These are phyloP conservation scores for Malurus splendens DNA, from an alignment of 2,797 vertebrate species.

Conservation along the genomic window DNA sequence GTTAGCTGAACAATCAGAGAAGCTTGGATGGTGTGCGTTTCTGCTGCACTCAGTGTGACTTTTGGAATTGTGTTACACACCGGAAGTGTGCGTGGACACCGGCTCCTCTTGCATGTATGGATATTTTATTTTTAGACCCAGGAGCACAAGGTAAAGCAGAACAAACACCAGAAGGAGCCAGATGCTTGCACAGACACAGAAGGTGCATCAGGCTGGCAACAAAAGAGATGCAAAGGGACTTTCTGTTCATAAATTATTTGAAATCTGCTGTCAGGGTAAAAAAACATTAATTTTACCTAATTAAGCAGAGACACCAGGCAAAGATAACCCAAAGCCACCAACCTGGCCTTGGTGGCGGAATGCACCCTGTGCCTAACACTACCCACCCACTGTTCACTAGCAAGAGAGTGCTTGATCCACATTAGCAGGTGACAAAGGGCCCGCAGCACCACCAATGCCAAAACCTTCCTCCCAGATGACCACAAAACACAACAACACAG, in stretches of 20 bases:
- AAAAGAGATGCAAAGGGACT: background rate
- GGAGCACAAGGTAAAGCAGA: slow-evolving; percentile 51
- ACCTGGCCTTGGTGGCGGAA: background rate
- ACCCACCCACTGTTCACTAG: background rate
- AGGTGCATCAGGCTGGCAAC: slow-evolving; percentile 7
- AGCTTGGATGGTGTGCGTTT: background rate
- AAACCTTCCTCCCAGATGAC: background rate
- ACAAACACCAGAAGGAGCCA: slow-evolving; percentile 46
- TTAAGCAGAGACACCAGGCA: background rate
- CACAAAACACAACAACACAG: background rate
- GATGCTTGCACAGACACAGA: slow-evolving; percentile 46
- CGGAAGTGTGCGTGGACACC: background rate
- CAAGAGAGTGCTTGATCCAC: background rate
- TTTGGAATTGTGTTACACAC: slow-evolving; percentile 33
- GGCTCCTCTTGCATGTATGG: slow-evolving; percentile 27
- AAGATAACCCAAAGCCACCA: background rate
- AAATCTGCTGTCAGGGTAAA: background rate
- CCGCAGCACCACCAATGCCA: accelerated
- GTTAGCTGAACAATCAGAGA: background rate
- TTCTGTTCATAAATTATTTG: background rate
- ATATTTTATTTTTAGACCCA: slow-evolving; percentile 64
- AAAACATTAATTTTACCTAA: background rate
- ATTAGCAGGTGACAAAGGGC: background rate
- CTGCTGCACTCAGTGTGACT: background rate
- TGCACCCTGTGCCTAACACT: accelerated